Percentiles rank a stretch among this genome's conserved stretches.
These are phyloP conservation scores for Carduelis carduelis DNA, from an alignment of 2,797 vertebrate genomes.

Conservation along the genomic window DNA sequence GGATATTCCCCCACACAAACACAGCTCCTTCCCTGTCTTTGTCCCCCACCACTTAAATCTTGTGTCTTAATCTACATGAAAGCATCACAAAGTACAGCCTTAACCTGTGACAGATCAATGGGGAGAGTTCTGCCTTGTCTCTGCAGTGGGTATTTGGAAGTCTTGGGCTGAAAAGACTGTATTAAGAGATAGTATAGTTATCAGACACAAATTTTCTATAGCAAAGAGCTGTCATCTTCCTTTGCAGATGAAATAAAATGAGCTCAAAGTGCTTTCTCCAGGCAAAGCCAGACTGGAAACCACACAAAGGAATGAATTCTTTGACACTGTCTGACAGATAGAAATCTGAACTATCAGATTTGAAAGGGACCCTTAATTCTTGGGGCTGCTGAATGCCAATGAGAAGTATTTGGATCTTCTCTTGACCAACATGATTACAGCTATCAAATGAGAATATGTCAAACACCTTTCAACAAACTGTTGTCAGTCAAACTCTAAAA, in stretches of 20 bases:
- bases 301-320: background rate
- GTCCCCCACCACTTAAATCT: background rate
- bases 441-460: background rate
- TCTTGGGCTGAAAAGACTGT: background rate
- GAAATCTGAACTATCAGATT: background rate
- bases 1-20: background rate
- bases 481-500: constrained; percentile 15
- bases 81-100: background rate
- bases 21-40: background rate
- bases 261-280: constrained; percentile 52
- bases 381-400: constrained; percentile 8
- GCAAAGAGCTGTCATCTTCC: constrained; percentile 31
- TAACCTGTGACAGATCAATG: background rate
- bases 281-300: constrained; percentile 19
- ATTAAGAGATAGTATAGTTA: background rate
- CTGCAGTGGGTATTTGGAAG: background rate
- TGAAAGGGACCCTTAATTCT: constrained; percentile 28
- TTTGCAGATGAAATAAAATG: constrained; percentile 47
- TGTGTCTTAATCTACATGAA: background rate
- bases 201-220: background rate
- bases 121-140: background rate
- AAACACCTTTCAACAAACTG: background rate
- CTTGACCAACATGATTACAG: background rate
- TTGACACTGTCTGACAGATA: constrained; percentile 15
- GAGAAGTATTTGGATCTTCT: constrained; percentile 1